Base-by-base conservation (phyloP, 2,113 vertebrate genomes). In the Muscicapa adusta region DNA sequence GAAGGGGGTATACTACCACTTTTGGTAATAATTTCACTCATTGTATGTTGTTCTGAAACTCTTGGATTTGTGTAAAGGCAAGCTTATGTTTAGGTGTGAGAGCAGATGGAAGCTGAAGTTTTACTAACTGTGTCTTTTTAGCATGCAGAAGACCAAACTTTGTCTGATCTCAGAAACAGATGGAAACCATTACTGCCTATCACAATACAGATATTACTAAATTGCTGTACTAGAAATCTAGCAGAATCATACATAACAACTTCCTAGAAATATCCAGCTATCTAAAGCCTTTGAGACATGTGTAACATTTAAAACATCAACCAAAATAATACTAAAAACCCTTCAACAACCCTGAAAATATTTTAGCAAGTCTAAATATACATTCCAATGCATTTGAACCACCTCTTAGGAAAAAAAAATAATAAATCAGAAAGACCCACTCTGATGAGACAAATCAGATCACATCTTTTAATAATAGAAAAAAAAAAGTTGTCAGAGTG, bases 21-120 rank as follows among this genome's bases (percentile, higher is more conserved):
- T 34, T 78, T 71, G 82, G 45, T 24, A 48, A 62, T 65, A 34
- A 48, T 33, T 85, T 33, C 51, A 26, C 29, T 63, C 67, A 6
- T 28, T 93, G 80, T 25, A 0, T 23, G 53, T 25, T 89, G 31
- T 47, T 33, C n/a, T 47, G 48, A 75, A 88, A 43, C 36, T 22
- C 56, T 57, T 7, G 45, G 5, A 14, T 79, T 82, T 54, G 50
- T 73, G 54, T 42, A 72, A 73, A 75, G 42, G 67, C 67, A 79
- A 83, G n/a, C 71, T 91, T 88, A 61, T 61, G 74, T 65, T 94
- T 65, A 86, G 66, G 67, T 88, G 72, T 65, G 67, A 90, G 31
- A 94, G 86, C 86, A 94, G 89, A 92, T 88, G 86, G 83, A 66
- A 94, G 12, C 24, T 48, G 5, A 79, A 72, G 29, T 79, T 94